Evolutionary conservation across 1,140 invertebrate genomes (phyloP).

Genomic region (Chrysomallon squamiferum): DNA sequence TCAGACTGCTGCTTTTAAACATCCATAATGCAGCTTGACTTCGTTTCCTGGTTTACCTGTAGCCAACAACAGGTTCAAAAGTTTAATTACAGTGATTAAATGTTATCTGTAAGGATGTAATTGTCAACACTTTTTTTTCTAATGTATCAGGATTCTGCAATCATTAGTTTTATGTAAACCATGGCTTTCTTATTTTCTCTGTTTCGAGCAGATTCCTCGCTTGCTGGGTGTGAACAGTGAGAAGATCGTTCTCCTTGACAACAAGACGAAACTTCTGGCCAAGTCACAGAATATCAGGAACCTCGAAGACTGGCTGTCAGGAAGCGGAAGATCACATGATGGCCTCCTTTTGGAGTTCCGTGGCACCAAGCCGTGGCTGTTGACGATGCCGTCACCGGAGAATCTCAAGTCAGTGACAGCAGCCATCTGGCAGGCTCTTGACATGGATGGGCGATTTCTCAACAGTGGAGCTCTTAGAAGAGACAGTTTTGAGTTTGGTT

Average conservation of each 20-base stretch:
- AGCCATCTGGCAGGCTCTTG: conserved; percentile 68
- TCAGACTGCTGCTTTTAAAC: too few species aligned
- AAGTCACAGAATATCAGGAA: conserved; percentile 71
- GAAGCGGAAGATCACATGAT: conserved; percentile 72
- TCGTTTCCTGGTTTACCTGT: too few species aligned
- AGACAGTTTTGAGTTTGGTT: conserved; percentile 60
- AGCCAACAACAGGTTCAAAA: too few species aligned
- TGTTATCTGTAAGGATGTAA: too few species aligned
- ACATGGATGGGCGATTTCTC: conserved; percentile 60
- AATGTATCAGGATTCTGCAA: too few species aligned
- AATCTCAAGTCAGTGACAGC: conserved; percentile 66
- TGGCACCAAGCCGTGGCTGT: conserved; percentile 66
- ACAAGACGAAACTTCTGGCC: conserved; percentile 70
- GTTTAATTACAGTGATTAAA: too few species aligned
- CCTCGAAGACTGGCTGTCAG: conserved; percentile 74
- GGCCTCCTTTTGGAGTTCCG: conserved; percentile 73
- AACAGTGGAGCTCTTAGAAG: conserved; percentile 49
- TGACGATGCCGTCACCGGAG: conserved; percentile 65
- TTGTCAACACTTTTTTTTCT: too few species aligned
- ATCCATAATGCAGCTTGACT: too few species aligned
- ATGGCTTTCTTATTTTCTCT: too few species aligned
- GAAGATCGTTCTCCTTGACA: conserved; percentile 72
- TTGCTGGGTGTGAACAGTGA: conserved; percentile 71
- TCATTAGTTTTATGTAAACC: too few species aligned
- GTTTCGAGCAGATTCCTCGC: conserved; percentile 70